Conservation (phyloP, 2,888 invertebrate genomes). For the Diaperis boleti region DNA sequence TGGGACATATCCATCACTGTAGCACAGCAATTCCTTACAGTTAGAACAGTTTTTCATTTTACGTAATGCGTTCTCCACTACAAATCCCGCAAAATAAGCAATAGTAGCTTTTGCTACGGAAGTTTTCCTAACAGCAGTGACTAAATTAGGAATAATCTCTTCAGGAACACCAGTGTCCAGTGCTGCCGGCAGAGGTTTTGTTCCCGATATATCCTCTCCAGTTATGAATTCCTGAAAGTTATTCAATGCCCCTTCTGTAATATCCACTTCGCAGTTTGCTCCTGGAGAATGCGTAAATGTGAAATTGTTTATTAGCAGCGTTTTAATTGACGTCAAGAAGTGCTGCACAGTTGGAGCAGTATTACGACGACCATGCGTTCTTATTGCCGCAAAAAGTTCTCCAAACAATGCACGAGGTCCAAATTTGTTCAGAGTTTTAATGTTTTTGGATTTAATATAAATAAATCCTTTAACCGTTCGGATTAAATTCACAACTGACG, state of each 20-base stretch:
- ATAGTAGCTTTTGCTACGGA: not conserved
- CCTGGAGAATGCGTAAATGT: not conserved
- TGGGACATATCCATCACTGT: not conserved
- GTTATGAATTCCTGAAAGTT: not conserved
- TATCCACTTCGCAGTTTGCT: not conserved
- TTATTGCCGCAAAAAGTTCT: not conserved
- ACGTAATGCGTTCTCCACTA: not conserved
- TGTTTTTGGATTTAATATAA: no score
- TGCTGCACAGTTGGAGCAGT: not conserved
- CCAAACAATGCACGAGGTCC: not conserved
- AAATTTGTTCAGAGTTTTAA: no score
- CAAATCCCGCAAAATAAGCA: not conserved
- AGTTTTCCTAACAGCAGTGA: not conserved
- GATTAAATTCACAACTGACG: no score
- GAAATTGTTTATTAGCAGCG: constrained; percentile 9
- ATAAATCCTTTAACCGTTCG: no score
- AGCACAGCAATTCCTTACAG: not conserved
- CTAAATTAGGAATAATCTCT: no score
- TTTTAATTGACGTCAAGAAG: not conserved
- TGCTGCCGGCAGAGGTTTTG: not conserved
- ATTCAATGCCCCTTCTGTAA: not conserved
- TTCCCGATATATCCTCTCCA: not conserved
- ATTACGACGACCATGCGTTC: not conserved
- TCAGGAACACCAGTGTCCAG: not conserved
- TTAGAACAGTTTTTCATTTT: not conserved